Percentiles rank a stretch among this genome's conserved stretches.
Conservation (phyloP, 35 echinoderm and acorn worm genomes). For the Amphiura filiformis region DNA sequence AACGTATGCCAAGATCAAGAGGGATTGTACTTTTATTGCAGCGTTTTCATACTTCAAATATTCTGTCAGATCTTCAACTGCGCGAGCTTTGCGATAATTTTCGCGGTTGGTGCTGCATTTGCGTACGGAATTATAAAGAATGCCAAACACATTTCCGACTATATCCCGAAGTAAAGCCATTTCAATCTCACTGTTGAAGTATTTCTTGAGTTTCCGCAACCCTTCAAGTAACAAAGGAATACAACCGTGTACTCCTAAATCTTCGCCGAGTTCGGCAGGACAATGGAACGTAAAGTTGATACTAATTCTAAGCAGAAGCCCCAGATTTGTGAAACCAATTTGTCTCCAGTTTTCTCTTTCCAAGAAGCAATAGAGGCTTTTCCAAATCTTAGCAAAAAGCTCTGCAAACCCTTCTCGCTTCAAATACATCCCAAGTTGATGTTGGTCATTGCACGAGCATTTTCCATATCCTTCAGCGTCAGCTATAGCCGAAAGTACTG, state of each 20-base stretch:
- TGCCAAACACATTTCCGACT: not conserved
- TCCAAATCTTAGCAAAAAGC: not conserved
- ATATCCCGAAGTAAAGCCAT: not conserved
- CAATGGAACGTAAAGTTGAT: not conserved
- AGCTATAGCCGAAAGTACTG: not conserved
- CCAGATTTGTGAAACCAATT: not conserved
- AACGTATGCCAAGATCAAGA: not conserved
- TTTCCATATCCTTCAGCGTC: not conserved
- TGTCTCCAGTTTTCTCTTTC: not conserved
- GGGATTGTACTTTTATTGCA: not conserved
- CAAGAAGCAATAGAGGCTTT: not conserved
- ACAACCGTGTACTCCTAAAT: not conserved
- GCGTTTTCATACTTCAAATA: not conserved
- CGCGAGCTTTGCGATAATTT: not conserved
- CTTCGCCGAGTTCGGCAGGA: not conserved
- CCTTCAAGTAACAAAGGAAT: not conserved
- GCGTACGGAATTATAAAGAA: not conserved
- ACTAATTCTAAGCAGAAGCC: not conserved
- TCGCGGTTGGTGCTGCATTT: not conserved
- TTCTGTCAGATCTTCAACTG: too few relatives aligned
- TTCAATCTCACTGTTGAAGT: not conserved
- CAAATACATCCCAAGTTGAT: not conserved
- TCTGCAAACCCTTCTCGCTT: not conserved
- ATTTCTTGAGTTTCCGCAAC: not conserved
- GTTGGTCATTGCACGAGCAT: too few relatives aligned